Evolutionary conservation across 2,797 vertebrate genomes (phyloP).

Genomic region (Corythornis leucogaster): DNA sequence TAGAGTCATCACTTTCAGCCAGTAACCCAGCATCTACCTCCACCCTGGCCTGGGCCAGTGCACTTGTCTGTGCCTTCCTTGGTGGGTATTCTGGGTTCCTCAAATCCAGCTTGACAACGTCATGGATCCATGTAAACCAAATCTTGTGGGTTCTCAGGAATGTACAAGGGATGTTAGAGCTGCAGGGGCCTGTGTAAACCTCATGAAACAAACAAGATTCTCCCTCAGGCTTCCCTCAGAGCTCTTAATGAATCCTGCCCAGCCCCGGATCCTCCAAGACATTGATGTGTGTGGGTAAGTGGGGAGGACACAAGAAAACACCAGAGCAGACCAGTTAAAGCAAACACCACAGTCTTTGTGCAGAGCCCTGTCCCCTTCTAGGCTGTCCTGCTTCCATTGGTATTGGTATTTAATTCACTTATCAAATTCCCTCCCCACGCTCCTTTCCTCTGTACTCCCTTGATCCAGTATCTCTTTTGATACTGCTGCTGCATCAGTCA

Average conservation of each 20-base stretch:
- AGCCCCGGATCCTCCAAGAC: neutral
- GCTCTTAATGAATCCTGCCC: neutral
- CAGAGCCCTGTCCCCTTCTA: neutral
- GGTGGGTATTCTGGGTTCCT: neutral
- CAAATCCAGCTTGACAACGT: neutral
- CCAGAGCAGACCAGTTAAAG: neutral
- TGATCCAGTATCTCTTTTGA: neutral
- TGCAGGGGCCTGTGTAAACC: neutral
- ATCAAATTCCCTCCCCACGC: slow-evolving; percentile 11
- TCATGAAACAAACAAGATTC: neutral
- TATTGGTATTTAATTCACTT: neutral
- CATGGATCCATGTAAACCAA: fast-evolving
- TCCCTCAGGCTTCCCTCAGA: neutral
- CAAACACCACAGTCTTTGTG: neutral
- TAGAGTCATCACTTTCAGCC: neutral
- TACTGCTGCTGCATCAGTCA: neutral
- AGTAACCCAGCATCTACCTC: neutral
- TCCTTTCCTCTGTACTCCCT: neutral
- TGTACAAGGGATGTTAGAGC: neutral
- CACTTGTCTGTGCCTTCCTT: neutral
- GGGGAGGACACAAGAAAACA: neutral
- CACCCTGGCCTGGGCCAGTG: fast-evolving
- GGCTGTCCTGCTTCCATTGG: neutral
- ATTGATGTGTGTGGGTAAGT: neutral
- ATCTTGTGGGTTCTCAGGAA: neutral